Conservation (phyloP, 92 coral and sea anemone species). For the Diadumene lineata region DNA sequence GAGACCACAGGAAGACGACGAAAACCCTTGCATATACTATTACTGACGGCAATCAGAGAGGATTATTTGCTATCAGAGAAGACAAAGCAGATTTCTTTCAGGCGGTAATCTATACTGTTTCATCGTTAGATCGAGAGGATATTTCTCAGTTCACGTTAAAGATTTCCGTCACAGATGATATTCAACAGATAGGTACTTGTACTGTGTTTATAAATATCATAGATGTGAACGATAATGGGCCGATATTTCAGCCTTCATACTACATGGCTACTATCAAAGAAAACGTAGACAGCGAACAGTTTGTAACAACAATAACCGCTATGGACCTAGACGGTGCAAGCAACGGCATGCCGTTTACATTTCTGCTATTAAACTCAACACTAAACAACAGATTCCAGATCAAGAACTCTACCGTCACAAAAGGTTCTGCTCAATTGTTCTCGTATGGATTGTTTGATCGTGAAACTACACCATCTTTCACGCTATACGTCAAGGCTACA, state of each 20-base stretch:
- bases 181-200: conserved; percentile 46
- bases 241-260: conserved; percentile 70
- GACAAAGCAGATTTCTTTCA: conserved; percentile 34
- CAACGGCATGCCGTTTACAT: conserved; percentile 64
- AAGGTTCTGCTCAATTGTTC: conserved; percentile 51
- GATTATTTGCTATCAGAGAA: conserved; percentile 57
- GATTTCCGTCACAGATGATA: conserved; percentile 59
- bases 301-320: conserved; percentile 68
- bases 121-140: conserved; percentile 65
- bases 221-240: conserved; percentile 91
- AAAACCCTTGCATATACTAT: conserved; percentile 53
- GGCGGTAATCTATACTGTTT: conserved; percentile 53
- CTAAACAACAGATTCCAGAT: conserved; percentile 56
- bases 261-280: conserved; percentile 68
- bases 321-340: conserved; percentile 68
- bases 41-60: conserved; percentile 60
- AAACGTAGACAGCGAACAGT: conserved; percentile 45
- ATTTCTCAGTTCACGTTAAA: conserved; percentile 46
- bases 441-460: conserved; percentile 56
- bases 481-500: conserved; percentile 58
- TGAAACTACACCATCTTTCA: conserved; percentile 57
- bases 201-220: conserved; percentile 61
- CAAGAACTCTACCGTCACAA: conserved; percentile 33
- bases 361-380: conserved; percentile 66
- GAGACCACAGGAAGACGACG: conserved; percentile 52